phyloP scores from a whole-genome alignment of 2,797 vertebrate species.

The Melanotaenia nigrans region DNA sequence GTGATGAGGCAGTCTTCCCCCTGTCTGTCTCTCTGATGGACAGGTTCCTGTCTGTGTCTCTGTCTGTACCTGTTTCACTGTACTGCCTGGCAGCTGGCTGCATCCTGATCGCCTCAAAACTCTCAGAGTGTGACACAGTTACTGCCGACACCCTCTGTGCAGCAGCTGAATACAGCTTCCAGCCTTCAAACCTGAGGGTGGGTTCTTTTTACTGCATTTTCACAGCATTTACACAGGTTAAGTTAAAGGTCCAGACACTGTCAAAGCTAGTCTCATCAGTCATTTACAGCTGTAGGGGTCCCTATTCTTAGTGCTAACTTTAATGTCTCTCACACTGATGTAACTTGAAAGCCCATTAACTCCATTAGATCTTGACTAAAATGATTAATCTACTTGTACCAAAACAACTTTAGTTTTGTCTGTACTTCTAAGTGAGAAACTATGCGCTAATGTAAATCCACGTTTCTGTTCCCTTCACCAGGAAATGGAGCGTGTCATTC shows the following conservation, averaged over 20 bases:
- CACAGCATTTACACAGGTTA: neutral
- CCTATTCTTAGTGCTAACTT: neutral
- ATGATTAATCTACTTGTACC: neutral
- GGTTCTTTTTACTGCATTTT: slow-evolving; percentile 34
- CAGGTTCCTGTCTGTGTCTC: slow-evolving; percentile 74
- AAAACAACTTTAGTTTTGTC: neutral
- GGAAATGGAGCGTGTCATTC: slow-evolving; percentile 85
- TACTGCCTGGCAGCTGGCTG: slow-evolving; percentile 80
- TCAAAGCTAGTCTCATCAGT: neutral
- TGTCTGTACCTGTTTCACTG: slow-evolving; percentile 72
- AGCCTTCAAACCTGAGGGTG: slow-evolving; percentile 74
- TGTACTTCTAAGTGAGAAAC: too few species aligned
- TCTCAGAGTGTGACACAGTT: slow-evolving; percentile 78
- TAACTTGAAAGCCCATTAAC: neutral
- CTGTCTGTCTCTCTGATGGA: slow-evolving; percentile 82
- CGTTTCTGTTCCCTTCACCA: slow-evolving; percentile 29
- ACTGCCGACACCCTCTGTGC: slow-evolving; percentile 75
- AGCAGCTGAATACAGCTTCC: slow-evolving; percentile 78
- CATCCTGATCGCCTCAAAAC: slow-evolving; percentile 84
- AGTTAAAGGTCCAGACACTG: neutral
- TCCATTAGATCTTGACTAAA: neutral
- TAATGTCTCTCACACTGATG: too few species aligned
- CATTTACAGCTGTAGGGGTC: neutral
- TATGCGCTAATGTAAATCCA: neutral
- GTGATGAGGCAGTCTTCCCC: slow-evolving; percentile 82